A percentile compares a stretch with the other conserved stretches of the same genome.
phyloP scores from a whole-genome alignment of 2,113 vertebrate genomes.

The Typhlomys cinereus region DNA sequence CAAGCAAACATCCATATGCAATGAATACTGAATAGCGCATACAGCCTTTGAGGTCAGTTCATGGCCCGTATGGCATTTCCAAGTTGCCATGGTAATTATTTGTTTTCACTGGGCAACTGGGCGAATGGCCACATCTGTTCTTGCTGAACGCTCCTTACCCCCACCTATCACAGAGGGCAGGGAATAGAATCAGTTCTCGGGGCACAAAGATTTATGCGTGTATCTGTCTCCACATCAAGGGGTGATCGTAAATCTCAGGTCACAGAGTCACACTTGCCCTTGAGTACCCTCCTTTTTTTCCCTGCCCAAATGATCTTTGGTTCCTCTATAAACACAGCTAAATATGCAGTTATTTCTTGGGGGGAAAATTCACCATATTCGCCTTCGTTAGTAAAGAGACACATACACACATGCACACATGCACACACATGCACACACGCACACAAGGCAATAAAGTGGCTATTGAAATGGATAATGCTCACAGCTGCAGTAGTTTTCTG shows the following conservation, averaged over 20 bases:
- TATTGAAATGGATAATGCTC: conserved; percentile 1
- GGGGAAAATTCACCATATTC: background rate
- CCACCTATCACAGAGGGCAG: conserved; percentile 52
- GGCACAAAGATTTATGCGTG: conserved; percentile 65
- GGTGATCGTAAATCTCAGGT: conserved; percentile 71
- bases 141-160: conserved; percentile 55
- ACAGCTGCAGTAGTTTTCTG: background rate
- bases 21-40: conserved; percentile 11
- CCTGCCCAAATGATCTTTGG: conserved; percentile 66
- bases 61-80: conserved; percentile 52
- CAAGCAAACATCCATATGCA: background rate
- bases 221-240: conserved; percentile 73
- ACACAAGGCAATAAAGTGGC: background rate
- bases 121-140: conserved; percentile 77
- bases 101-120: conserved; percentile 76
- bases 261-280: conserved; percentile 74
- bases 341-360: conserved; percentile 63
- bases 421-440: background rate
- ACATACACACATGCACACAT: conserved; percentile 11
- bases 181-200: conserved; percentile 69
- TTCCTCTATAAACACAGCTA: conserved; percentile 64
- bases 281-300: conserved; percentile 56
- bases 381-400: conserved; percentile 45
- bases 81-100: conserved; percentile 77
- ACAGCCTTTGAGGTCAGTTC: conserved; percentile 56